Evolutionary conservation across 2,888 invertebrate species (phyloP).

Genomic region (Eristalinus aeneus): DNA sequence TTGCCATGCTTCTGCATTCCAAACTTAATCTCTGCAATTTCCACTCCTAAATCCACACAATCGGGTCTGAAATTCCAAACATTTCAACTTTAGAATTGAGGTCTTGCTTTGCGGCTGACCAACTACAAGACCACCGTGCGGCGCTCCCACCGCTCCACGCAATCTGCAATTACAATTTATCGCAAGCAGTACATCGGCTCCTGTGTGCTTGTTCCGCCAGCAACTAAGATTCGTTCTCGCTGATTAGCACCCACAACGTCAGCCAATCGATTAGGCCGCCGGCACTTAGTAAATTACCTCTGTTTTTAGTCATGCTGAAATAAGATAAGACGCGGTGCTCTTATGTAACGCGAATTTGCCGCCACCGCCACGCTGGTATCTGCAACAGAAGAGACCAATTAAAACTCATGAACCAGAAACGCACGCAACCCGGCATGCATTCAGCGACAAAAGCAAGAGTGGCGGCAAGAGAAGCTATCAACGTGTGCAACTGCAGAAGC

Average conservation of each 20-base stretch:
- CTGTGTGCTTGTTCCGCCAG: slow-evolving; percentile 37
- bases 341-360: slow-evolving; percentile 36
- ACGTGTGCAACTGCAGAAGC: background rate
- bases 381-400: slow-evolving; percentile 53
- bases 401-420: slow-evolving; percentile 47
- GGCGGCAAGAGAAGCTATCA: background rate
- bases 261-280: slow-evolving; percentile 46
- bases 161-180: slow-evolving; percentile 25
- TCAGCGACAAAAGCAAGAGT: slow-evolving; percentile 3
- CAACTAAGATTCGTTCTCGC: slow-evolving; percentile 2
- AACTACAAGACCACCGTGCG: background rate
- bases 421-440: slow-evolving; percentile 61
- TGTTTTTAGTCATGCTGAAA: slow-evolving; percentile 43
- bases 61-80: too few relatives aligned
- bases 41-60: too few relatives aligned
- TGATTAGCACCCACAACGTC: slow-evolving; percentile 51
- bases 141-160: background rate
- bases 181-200: background rate
- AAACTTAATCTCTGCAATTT: too few relatives aligned
- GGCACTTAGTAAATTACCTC: slow-evolving; percentile 59
- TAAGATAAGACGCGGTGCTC: slow-evolving; percentile 44
- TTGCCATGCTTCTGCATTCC: too few relatives aligned
- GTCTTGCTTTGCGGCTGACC: background rate
- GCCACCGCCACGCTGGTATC: slow-evolving; percentile 7
- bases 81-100: background rate